Evolutionary conservation across 2,888 invertebrate genomes (phyloP), one percentile per base, ranked within the genome.

Genomic region (Calliopum simillimum): DNA sequence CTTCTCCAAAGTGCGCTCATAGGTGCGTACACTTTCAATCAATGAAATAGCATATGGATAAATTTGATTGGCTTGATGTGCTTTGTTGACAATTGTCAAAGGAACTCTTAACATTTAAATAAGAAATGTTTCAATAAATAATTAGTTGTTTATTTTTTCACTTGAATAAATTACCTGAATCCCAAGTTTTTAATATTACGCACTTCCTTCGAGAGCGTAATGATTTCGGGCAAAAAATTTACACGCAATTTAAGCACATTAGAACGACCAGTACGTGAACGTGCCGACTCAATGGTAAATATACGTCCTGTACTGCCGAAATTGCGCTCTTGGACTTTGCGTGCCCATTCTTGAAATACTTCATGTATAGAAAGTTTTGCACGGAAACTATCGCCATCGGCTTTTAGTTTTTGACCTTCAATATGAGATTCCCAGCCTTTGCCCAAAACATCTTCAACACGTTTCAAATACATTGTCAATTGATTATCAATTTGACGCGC

Each of bases 391-490:
- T 99, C 99, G 4, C 99, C 98, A 82, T 99, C 98, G 4, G 94
- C 96, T 86, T 99, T 99, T 68, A 98, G 88, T 83, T 97, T 97
- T 84, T 98, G 97, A 13, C 99, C 99, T 87, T 99, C 99, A 62
- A 99, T 96, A 84, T 99, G 99, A 78, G 96, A 97, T 86, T 99
- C 99, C 99, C 99, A 99, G 49, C 97, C 98, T 86, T 97, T 98
- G 61, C 95, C 98, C 62, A 99, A 90, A 23, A 99, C 99, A 88
- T 99, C 99, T 87, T 99, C 99, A 0, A 99, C 99, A 74, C 99
- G 91, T 82, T 96, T 93, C 85, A 99, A 90, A 86, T 98, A 99
- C 77, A 97, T 96, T 14, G 96, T 96, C 64, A 99, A 89, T 86
- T 99, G 99, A 76, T 97, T 92, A 86, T 99, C 99, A 80, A 99